Evolutionary conservation across 2,797 vertebrate genomes (phyloP).

Genomic region (Microctenopoma stevenorrisi): DNA sequence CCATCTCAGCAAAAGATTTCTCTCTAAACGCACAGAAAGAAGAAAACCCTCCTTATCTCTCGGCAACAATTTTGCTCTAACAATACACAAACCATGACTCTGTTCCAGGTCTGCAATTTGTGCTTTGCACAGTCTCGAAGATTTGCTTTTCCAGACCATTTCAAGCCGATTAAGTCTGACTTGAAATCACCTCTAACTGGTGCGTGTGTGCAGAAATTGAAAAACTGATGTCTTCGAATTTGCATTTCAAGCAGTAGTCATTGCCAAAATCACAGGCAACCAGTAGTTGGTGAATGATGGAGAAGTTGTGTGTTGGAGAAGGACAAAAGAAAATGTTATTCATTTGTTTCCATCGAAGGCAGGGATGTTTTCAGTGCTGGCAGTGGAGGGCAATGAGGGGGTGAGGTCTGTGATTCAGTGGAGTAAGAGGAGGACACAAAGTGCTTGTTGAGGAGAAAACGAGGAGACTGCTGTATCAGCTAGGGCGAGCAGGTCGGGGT

Average conservation of each 20-base stretch:
- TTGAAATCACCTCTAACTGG: background rate
- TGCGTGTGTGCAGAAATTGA: background rate
- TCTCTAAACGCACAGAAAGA: background rate
- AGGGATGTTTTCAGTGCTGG: slow-evolving; percentile 12
- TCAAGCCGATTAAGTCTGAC: background rate
- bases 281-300: background rate
- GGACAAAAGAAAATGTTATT: slow-evolving; percentile 21
- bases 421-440: slow-evolving; percentile 31
- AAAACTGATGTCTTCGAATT: slow-evolving; percentile 22
- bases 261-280: background rate
- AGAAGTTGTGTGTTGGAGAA: background rate
- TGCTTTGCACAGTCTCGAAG: background rate
- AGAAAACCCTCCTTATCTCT: slow-evolving; percentile 17
- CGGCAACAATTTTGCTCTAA: slow-evolving; percentile 12
- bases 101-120: slow-evolving; percentile 11
- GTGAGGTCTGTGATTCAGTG: slow-evolving; percentile 22
- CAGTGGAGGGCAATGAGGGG: slow-evolving; percentile 17
- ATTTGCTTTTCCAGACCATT: slow-evolving; percentile 1
- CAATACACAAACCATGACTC: background rate
- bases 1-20: slow-evolving; percentile 27
- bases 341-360: slow-evolving; percentile 28
- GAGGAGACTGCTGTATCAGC: slow-evolving; percentile 12
- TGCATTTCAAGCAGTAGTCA: slow-evolving; percentile 7
- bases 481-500: slow-evolving; percentile 20
- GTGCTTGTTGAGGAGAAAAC: slow-evolving; percentile 35